These are phyloP conservation scores for Gobiocypris rarus DNA, from an alignment of 2,113 vertebrate species.

Conservation along the genomic window DNA sequence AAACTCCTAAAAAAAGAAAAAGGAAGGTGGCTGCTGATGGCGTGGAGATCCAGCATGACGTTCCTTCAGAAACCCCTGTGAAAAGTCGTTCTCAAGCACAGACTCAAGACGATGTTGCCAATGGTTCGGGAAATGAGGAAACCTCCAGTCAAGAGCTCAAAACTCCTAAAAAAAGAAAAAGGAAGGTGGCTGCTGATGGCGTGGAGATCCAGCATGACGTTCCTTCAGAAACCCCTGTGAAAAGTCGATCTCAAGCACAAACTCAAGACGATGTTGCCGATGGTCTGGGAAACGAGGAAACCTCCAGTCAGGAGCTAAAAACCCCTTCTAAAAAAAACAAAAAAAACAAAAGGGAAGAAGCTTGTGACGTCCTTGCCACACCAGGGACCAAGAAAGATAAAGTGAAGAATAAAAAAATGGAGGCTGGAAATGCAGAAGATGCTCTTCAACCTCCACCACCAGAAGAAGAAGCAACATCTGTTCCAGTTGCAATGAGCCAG, in stretches of 20 bases:
- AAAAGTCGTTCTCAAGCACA: neutral
- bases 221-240: neutral
- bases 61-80: neutral
- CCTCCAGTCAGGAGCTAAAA: neutral
- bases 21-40: neutral
- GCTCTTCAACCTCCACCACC: neutral
- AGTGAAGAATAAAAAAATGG: constrained; percentile 20
- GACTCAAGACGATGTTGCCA: neutral
- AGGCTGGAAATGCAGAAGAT: constrained; percentile 8
- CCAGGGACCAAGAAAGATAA: constrained; percentile 35
- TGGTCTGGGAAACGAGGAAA: neutral
- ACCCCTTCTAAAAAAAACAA: neutral
- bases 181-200: neutral
- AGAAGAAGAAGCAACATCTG: constrained; percentile 1
- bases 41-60: neutral
- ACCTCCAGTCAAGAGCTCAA: neutral
- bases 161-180: neutral
- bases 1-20: constrained; percentile 17
- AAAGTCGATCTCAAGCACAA: neutral
- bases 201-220: neutral
- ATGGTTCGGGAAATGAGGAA: neutral
- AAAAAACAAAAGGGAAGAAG: constrained; percentile 25
- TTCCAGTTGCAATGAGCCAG: neutral
- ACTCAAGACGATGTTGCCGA: neutral
- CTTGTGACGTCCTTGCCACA: neutral